Conservation (phyloP, 2,888 invertebrate genomes). For the Linhomoeus sp. region DNA sequence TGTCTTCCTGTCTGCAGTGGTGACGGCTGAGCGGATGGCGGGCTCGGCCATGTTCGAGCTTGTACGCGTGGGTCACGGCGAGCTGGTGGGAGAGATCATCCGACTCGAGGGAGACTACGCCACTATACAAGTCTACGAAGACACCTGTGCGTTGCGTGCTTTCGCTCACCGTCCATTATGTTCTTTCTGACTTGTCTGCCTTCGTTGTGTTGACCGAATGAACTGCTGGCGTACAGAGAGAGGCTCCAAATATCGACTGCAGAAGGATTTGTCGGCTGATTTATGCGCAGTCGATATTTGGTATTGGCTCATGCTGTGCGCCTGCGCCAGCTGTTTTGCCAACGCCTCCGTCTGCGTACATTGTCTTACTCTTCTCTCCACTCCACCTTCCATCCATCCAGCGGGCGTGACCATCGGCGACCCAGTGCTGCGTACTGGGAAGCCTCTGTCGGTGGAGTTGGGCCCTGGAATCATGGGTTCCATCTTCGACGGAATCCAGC, state of each 20-base stretch:
- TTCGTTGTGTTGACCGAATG: no score
- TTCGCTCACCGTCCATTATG: no score
- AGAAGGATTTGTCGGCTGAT: no score
- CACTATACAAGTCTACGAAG: slow-evolving; percentile 75
- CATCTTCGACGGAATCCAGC: slow-evolving; percentile 99
- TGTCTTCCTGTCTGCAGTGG: slow-evolving; percentile 42
- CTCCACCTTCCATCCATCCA: slow-evolving; percentile 8
- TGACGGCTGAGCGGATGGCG: slow-evolving; percentile 95
- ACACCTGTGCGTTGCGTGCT: slow-evolving; percentile 35
- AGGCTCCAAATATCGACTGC: no score
- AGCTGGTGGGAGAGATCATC: slow-evolving; percentile 98
- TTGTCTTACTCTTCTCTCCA: no score
- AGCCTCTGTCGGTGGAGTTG: slow-evolving; percentile 91
- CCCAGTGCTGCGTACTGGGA: slow-evolving; percentile 91
- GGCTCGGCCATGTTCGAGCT: slow-evolving; percentile 99
- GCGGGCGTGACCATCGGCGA: slow-evolving; percentile 98
- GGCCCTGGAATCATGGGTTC: slow-evolving; percentile 97
- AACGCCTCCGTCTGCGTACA: no score
- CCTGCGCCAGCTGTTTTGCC: no score
- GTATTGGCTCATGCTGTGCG: no score
- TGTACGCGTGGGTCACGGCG: slow-evolving; percentile 91
- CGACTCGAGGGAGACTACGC: slow-evolving; percentile 98
- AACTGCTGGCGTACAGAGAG: no score
- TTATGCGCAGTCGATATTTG: no score
- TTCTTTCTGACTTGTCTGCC: no score